Conservation (phyloP, 2,113 vertebrate genomes). For the Helogale parvula region DNA sequence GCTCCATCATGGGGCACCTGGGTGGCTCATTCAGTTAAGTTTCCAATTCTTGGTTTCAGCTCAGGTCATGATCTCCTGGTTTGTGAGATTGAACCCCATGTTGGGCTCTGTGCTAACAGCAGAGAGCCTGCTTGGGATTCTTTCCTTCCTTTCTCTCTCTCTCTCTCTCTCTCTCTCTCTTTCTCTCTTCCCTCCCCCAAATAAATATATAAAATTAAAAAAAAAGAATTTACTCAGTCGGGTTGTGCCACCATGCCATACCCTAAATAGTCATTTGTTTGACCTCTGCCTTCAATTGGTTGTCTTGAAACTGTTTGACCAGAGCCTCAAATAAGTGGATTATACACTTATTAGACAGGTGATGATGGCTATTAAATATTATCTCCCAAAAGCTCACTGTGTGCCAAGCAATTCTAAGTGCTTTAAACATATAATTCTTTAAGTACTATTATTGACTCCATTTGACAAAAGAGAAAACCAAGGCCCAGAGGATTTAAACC, state of each 20-base stretch:
- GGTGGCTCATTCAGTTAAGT: too few species aligned
- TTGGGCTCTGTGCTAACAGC: too few species aligned
- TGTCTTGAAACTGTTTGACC: background rate
- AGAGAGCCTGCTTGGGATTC: too few species aligned
- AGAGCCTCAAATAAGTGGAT: background rate
- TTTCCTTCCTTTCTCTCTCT: too few species aligned
- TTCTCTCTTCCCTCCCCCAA: too few species aligned
- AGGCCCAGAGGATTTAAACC: background rate
- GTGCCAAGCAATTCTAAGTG: background rate
- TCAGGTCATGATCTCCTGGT: too few species aligned
- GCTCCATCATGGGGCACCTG: background rate
- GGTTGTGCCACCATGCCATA: background rate
- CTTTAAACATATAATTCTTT: background rate
- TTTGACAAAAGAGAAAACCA: constrained; percentile 32
- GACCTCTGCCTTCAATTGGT: background rate
- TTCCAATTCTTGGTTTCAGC: too few species aligned
- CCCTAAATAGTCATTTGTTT: background rate
- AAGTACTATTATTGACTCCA: background rate
- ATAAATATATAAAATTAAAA: too few species aligned
- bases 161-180: too few species aligned
- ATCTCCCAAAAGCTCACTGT: background rate
- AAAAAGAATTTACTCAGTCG: background rate
- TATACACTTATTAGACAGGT: background rate
- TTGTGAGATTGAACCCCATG: too few species aligned
- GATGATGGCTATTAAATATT: background rate